These are phyloP conservation scores for Equus przewalskii DNA, from an alignment of 2,113 vertebrate genomes.

Conservation along the genomic window DNA sequence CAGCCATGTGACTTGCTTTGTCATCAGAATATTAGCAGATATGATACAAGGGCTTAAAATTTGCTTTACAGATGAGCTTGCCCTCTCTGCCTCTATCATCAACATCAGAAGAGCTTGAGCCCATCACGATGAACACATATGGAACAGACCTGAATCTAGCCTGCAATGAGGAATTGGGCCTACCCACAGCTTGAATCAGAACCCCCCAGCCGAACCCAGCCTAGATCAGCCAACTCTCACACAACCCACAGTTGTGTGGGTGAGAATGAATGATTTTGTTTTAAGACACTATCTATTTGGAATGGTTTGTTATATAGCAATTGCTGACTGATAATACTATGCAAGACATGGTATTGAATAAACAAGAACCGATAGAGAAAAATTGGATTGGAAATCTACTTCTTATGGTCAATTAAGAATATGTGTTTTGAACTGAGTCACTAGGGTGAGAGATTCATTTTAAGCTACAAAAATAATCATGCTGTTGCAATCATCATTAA, in stretches of 20 bases:
- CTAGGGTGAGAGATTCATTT: background rate
- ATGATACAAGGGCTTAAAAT: background rate
- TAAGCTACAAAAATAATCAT: background rate
- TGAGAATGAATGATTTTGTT: slow-evolving; percentile 2
- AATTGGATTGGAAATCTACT: background rate
- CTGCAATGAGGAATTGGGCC: background rate
- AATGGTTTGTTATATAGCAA: background rate
- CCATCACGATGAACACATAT: background rate
- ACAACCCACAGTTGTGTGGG: background rate
- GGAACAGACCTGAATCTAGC: background rate
- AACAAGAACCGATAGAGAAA: background rate
- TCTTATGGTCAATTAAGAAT: background rate
- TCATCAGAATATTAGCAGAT: background rate
- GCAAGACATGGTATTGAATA: background rate
- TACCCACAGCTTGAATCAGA: background rate
- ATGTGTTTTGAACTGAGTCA: background rate
- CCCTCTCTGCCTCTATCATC: background rate
- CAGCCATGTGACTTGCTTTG: background rate
- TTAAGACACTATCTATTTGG: background rate
- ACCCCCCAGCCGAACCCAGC: background rate
- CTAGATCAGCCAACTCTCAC: background rate
- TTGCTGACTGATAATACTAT: background rate
- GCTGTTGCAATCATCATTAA: background rate
- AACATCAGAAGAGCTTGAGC: background rate
- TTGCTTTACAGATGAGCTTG: background rate